Percentiles rank a stretch among this genome's conserved stretches.
Conservation (phyloP, 2,797 vertebrate species). For the Hydrocynus forskahlii region DNA sequence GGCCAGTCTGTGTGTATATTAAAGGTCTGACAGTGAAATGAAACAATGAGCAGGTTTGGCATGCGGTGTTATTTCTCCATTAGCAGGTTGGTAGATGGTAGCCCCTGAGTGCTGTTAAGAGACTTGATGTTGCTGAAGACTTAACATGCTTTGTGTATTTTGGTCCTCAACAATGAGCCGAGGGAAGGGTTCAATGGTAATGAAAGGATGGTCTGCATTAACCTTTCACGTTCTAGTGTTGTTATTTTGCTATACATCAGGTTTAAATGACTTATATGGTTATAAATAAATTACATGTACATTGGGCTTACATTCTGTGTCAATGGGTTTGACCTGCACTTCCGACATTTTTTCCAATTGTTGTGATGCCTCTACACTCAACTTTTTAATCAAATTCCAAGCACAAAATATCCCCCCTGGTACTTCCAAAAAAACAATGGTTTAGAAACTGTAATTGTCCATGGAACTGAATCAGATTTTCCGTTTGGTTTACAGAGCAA, state of each 20-base stretch:
- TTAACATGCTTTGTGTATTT: constrained; percentile 5
- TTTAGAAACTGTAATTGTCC: background rate
- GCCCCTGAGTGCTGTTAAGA: background rate
- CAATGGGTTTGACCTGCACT: too few relatives aligned
- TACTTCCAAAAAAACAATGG: too few relatives aligned
- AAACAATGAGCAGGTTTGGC: constrained; percentile 1
- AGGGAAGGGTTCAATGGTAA: background rate
- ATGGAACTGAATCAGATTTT: background rate
- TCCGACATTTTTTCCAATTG: too few relatives aligned
- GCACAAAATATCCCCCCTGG: too few relatives aligned
- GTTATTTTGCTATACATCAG: background rate
- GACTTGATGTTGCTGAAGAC: background rate
- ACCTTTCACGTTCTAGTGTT: background rate
- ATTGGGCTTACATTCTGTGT: too few relatives aligned
- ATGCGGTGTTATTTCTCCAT: background rate
- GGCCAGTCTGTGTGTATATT: background rate
- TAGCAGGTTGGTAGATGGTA: background rate
- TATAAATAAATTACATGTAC: too few relatives aligned
- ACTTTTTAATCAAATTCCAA: too few relatives aligned
- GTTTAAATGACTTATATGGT: background rate
- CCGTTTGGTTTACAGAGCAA: background rate
- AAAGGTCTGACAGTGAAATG: constrained; percentile 16
- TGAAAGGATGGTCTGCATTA: background rate
- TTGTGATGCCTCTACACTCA: too few relatives aligned
- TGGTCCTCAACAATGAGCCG: constrained; percentile 5